Evolutionary conservation across 2,797 vertebrate species (phyloP), one percentile per base, ranked within the genome.

Genomic region (Sylvia borin): DNA sequence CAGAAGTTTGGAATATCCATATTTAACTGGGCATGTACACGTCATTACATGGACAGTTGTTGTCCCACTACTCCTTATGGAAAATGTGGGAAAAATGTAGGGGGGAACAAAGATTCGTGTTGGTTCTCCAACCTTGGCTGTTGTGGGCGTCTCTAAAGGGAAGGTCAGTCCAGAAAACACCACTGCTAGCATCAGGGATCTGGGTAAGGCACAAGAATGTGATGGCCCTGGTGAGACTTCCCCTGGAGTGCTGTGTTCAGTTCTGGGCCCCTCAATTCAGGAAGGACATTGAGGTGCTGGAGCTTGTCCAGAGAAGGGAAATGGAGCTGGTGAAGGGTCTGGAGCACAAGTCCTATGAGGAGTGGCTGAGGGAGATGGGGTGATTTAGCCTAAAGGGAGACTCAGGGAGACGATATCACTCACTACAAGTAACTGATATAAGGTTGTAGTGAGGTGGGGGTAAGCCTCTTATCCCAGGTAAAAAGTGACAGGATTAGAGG

Each of bases 271-370:
- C 58, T 65, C 29, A 51, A 0, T 76, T 22, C 20, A 24, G 7
- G 6, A 40, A 65, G 11, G 25, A 31, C 38, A 26, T 22, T 26
- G n/a, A 71, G 11, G 5, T 8, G 45, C 22, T 77, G 58, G 6
- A 75, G 13, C 0, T 0, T 3, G 26, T 47, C n/a, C 66, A 77
- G 79, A 72, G 38, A 20, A 27, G 40, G n/a, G 13, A 1, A 58
- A 5, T 1, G 1, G 47, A 77, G 21, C 15, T 65, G 51, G 7
- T 11, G 58, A 47, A 26, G 11, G 34, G 31, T 53, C 25, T 53
- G 40, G 58, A 77, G n/a, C 58, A 47, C 34, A 34, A 53, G 11
- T 42, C 11, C 9, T 27, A 0, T 20, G 45, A 65, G 12, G 31
- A 58, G 15, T 8, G 2, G 29, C 31, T 77, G 45, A 65, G 40